Evolutionary conservation across 2,113 vertebrate species (phyloP).

Genomic region (Cryptotis parvus): DNA sequence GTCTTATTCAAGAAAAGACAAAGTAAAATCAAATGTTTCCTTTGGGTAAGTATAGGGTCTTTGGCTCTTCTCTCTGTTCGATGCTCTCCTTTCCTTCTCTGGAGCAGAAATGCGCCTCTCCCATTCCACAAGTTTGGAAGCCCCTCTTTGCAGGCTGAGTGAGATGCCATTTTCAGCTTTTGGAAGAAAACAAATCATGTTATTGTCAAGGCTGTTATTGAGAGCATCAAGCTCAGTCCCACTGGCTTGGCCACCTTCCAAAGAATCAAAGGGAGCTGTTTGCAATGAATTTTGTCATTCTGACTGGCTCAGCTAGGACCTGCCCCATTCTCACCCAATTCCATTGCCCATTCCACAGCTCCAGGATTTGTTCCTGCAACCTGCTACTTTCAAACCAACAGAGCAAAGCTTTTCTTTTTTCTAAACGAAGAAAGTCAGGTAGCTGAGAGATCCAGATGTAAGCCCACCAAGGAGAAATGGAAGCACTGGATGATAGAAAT

Average conservation of each 20-base stretch:
- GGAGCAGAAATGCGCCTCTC: not conserved
- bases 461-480: not conserved
- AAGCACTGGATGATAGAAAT: not conserved
- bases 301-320: constrained; percentile 18
- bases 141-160: constrained; percentile 33
- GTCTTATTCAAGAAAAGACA: constrained; percentile 3
- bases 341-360: not conserved
- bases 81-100: not conserved
- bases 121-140: constrained; percentile 36
- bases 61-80: constrained; percentile 9
- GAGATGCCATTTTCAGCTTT: constrained; percentile 48
- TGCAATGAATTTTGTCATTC: constrained; percentile 56
- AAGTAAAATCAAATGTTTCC: constrained; percentile 13
- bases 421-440: constrained; percentile 22
- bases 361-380: constrained; percentile 21
- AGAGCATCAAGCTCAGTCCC: constrained; percentile 62
- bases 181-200: constrained; percentile 60
- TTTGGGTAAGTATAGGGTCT: not conserved
- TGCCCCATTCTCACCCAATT: not conserved
- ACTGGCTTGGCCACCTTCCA: constrained; percentile 59
- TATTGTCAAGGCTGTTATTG: constrained; percentile 65
- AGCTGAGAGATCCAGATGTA: not conserved
- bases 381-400: constrained; percentile 26
- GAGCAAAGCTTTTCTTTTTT: not conserved
- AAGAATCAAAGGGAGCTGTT: constrained; percentile 62